Conservation (phyloP, 2,113 vertebrate genomes). For the human region GRCh38 chr2:231732001-231732500, state of each 20-base stretch:
- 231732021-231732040: background rate
- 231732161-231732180: background rate
- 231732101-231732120: background rate
- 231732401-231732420: conserved; percentile 42
- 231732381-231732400: background rate
- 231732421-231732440: conserved; percentile 77
- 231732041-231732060: background rate
- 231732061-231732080: background rate
- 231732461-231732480: conserved; percentile 87
- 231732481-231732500: conserved; percentile 88
- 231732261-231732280: background rate
- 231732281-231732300: background rate
- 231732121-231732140: background rate
- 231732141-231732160: background rate
- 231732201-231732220: background rate
- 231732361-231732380: background rate
- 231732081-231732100: background rate
- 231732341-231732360: background rate
- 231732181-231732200: background rate
- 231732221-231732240: background rate
- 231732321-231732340: background rate
- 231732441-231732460: conserved; percentile 86
- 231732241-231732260: background rate
- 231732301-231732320: background rate
- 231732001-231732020: background rate